Conservation (phyloP, 2,888 invertebrate genomes). For the Hyposoter didymator region DNA sequence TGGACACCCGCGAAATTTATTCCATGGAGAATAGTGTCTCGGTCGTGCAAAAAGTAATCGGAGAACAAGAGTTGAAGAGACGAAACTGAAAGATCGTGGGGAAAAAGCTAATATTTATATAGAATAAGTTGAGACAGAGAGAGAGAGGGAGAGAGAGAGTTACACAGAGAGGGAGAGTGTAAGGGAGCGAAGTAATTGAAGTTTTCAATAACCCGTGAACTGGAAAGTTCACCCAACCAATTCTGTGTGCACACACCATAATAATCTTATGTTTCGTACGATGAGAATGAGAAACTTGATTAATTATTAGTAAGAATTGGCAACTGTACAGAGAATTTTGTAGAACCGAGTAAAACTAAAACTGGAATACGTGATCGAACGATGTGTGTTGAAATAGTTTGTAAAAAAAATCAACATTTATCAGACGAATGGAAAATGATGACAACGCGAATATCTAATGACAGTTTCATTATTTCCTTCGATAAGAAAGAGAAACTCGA, state of each 20-base stretch:
- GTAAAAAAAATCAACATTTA: neutral
- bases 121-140: slow-evolving; percentile 10
- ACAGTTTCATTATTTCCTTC: neutral
- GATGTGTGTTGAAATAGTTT: neutral
- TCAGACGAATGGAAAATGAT: neutral
- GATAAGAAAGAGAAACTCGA: too few species aligned
- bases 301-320: neutral
- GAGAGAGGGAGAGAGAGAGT: neutral
- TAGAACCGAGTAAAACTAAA: neutral
- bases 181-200: slow-evolving; percentile 51
- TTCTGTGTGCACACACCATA: neutral
- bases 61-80: slow-evolving; percentile 35
- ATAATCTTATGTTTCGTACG: neutral
- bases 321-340: neutral
- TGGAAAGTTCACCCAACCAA: slow-evolving; percentile 23
- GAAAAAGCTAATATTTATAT: slow-evolving; percentile 11
- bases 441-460: neutral
- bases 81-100: slow-evolving; percentile 3
- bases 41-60: slow-evolving; percentile 44
- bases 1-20: slow-evolving; percentile 23
- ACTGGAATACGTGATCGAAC: neutral
- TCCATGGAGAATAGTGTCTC: slow-evolving; percentile 47
- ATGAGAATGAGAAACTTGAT: neutral
- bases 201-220: slow-evolving; percentile 54
- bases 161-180: neutral